phyloP scores from a whole-genome alignment of 1,140 invertebrate species.

The Tetramorium parvispinum region DNA sequence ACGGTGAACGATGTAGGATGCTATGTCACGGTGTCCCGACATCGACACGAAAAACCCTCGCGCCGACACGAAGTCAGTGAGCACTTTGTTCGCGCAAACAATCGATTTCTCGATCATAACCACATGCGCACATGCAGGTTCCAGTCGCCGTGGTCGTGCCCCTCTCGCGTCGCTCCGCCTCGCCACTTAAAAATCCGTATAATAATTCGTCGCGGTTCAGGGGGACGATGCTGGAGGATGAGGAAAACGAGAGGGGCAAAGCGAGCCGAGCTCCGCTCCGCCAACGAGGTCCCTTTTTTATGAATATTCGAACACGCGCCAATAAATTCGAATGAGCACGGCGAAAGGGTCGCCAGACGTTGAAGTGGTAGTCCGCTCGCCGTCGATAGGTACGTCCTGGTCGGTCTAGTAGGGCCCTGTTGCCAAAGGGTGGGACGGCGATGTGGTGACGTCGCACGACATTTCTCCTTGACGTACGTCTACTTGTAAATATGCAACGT shows the following conservation, averaged over 20 bases:
- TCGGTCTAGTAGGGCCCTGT: constrained; percentile 67
- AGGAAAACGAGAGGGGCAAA: background rate
- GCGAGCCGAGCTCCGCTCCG: constrained; percentile 62
- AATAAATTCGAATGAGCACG: constrained; percentile 85
- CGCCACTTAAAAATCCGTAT: constrained; percentile 70
- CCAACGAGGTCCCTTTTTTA: constrained; percentile 77
- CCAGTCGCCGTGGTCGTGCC: constrained; percentile 22
- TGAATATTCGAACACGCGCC: constrained; percentile 85
- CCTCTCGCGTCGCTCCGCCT: constrained; percentile 57
- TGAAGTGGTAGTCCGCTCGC: constrained; percentile 82
- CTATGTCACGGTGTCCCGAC: background rate
- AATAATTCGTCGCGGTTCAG: constrained; percentile 70
- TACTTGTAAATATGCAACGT: constrained; percentile 42
- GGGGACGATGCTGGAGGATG: constrained; percentile 13
- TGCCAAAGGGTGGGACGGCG: constrained; percentile 64
- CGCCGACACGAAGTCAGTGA: constrained; percentile 77
- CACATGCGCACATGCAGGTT: constrained; percentile 57
- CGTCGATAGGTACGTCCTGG: constrained; percentile 75
- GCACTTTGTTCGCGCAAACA: constrained; percentile 81
- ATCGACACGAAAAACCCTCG: constrained; percentile 22
- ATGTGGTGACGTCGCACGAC: constrained; percentile 57
- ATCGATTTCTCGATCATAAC: constrained; percentile 81
- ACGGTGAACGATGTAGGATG: constrained; percentile 20
- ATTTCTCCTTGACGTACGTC: constrained; percentile 38
- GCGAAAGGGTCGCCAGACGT: constrained; percentile 82